Percentiles rank a stretch among this genome's conserved stretches.
phyloP scores from a whole-genome alignment of 2,797 vertebrate species.

The Sorex maritimensis region DNA sequence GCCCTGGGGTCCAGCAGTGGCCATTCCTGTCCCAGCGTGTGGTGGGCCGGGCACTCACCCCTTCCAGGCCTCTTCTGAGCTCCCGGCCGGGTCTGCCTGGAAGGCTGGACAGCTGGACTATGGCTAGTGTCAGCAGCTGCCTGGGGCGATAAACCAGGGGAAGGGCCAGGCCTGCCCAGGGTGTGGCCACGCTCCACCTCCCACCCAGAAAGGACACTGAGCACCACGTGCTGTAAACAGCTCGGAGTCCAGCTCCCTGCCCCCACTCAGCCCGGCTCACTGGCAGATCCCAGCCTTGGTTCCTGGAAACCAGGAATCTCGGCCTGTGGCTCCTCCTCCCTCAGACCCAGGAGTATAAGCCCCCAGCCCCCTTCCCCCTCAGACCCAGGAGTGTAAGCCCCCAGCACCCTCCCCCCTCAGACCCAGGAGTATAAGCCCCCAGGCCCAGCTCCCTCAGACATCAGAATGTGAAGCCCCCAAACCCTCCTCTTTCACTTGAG shows the following conservation, averaged over 20 bases:
- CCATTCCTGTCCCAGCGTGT: background rate
- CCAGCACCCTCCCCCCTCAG: background rate
- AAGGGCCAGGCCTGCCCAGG: slow-evolving; percentile 67
- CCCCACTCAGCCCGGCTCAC: background rate
- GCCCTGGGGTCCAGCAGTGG: background rate
- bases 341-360: background rate
- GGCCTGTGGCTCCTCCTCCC: background rate
- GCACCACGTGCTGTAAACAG: slow-evolving; percentile 56
- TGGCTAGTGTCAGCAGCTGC: slow-evolving; percentile 69
- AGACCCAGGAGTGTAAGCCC: background rate
- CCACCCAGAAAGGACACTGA: slow-evolving; percentile 67
- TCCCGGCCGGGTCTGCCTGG: slow-evolving; percentile 27
- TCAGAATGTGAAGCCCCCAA: background rate
- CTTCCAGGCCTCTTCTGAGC: slow-evolving; percentile 62
- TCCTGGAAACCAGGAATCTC: background rate
- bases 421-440: background rate
- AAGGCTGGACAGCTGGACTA: slow-evolving; percentile 33
- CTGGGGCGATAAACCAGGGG: slow-evolving; percentile 69
- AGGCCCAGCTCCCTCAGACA: background rate
- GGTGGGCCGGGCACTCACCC: slow-evolving; percentile 68
- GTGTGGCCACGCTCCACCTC: slow-evolving; percentile 76
- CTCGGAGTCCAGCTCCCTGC: slow-evolving; percentile 40
- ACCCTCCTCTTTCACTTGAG: no score
- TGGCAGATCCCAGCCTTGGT: no score
- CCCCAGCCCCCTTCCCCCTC: background rate